Evolutionary conservation across 2,113 vertebrate genomes (phyloP), one percentile per base, ranked within the genome.

Genomic region (Motacilla alba): DNA sequence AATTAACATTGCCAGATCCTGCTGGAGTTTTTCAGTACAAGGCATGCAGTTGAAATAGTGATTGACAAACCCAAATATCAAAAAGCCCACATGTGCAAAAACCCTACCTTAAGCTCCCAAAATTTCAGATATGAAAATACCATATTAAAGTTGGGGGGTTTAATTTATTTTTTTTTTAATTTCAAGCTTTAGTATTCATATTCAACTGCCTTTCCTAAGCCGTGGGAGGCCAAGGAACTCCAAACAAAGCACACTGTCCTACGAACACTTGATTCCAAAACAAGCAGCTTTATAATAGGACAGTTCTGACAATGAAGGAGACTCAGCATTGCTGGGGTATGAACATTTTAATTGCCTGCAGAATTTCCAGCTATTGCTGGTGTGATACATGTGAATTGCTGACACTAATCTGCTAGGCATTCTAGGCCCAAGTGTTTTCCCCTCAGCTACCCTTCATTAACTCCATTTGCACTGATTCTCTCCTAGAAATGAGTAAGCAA

Each of bases 401-500:
- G 68, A 75, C 68, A 49, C 46, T 81, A 35, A 76, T 93, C 90
- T 89, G 56, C 93, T 81, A 87, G 72, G 88, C 84, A 69, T 78
- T 74, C 6, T 13, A 83, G 67, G 93, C 87, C 89, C 62, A 62
- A 87, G 69, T 79, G 47, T 87, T 83, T 94, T 64, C 47, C 43
- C 84, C 56, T 92, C 43, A 94, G 59, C 79, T 91, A 60, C 81
- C 80, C 72, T 81, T 93, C 76, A 62, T 91, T 93, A 90, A 49
- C 89, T 93, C 88, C 79, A 44, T 85, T 72, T 90, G 58, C 88
- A 92, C 89, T 60, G 87, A 69, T 95, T 95, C 33, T 90, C 11
- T 93, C 92, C 88, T 90, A 72, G 79, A 90, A 83, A 81, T 85
- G 95, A 82, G 80, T 89, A 95, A 76, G 96, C 93, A 97, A 77